Percentiles rank a stretch among this genome's conserved stretches.
Evolutionary conservation across 2,797 vertebrate genomes (phyloP).

Genomic region (Manis crassicaudata): DNA sequence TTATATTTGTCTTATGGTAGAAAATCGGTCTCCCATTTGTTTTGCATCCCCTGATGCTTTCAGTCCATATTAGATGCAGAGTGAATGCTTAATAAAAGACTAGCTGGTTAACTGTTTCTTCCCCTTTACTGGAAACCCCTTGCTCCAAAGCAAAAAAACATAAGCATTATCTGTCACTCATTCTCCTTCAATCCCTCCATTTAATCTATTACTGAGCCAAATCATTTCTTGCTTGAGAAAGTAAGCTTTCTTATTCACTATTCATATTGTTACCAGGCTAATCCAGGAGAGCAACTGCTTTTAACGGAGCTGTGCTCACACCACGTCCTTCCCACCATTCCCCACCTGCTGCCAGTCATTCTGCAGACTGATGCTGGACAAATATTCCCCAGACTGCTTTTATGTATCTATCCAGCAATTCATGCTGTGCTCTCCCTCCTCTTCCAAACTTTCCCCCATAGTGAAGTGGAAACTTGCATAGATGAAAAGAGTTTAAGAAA

Average conservation of each 20-base stretch:
- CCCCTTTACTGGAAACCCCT: neutral
- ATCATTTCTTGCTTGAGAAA: neutral
- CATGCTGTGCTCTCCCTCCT: neutral
- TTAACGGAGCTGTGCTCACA: accelerated
- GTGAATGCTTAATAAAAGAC: neutral
- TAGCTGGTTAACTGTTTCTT: neutral
- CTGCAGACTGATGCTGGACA: neutral
- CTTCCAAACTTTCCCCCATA: neutral
- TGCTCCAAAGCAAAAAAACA: neutral
- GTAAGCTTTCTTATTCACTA: neutral
- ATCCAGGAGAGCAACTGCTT: neutral
- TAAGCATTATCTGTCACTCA: neutral
- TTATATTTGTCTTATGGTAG: neutral
- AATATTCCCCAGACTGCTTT: neutral
- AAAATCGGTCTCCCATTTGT: neutral
- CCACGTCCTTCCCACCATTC: too few species aligned
- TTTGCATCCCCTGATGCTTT: neutral
- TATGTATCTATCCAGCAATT: neutral
- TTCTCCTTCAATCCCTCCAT: neutral
- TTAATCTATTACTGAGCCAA: neutral
- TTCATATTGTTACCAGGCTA: neutral
- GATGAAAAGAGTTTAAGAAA: neutral
- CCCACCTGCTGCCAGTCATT: neutral
- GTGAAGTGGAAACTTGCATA: neutral
- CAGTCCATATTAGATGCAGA: neutral